A percentile compares a stretch with the other conserved stretches of the same genome.
These are phyloP conservation scores for Mycogona germanica DNA, from an alignment of 2,888 invertebrate genomes.

Conservation along the genomic window DNA sequence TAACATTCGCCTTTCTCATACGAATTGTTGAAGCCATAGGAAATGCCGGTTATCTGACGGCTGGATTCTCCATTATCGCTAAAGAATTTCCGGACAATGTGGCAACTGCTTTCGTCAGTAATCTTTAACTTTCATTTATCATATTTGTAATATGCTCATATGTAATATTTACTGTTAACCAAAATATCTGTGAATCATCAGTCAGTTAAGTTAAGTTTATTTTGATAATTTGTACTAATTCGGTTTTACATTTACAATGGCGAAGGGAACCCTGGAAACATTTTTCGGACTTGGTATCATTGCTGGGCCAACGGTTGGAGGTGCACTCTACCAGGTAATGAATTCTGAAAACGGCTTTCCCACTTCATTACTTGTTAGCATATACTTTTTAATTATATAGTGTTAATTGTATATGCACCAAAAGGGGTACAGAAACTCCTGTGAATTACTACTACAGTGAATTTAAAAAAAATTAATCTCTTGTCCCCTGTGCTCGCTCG, in stretches of 20 bases:
- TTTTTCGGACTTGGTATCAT: slow-evolving; percentile 79
- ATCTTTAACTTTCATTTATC: neutral
- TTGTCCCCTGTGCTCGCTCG: too few relatives aligned
- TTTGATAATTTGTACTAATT: neutral
- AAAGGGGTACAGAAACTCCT: too few relatives aligned
- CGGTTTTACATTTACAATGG: neutral
- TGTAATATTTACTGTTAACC: neutral
- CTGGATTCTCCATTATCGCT: slow-evolving; percentile 40
- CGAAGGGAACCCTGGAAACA: slow-evolving; percentile 65
- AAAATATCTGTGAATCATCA: neutral
- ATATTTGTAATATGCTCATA: neutral
- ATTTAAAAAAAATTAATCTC: too few relatives aligned
- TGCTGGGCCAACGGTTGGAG: slow-evolving; percentile 81
- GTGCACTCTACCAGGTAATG: slow-evolving; percentile 55
- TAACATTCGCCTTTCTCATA: slow-evolving; percentile 61
- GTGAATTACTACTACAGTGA: too few relatives aligned
- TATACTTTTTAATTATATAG: neutral
- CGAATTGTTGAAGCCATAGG: slow-evolving; percentile 39
- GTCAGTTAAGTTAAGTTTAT: neutral
- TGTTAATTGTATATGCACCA: too few relatives aligned
- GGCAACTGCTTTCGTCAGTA: slow-evolving; percentile 15
- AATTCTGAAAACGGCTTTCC: neutral
- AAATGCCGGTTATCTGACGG: slow-evolving; percentile 34
- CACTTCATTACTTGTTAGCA: neutral
- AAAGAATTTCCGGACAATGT: slow-evolving; percentile 28